phyloP scores from a whole-genome alignment of 2,888 invertebrate species.

The Adela reaumurella region DNA sequence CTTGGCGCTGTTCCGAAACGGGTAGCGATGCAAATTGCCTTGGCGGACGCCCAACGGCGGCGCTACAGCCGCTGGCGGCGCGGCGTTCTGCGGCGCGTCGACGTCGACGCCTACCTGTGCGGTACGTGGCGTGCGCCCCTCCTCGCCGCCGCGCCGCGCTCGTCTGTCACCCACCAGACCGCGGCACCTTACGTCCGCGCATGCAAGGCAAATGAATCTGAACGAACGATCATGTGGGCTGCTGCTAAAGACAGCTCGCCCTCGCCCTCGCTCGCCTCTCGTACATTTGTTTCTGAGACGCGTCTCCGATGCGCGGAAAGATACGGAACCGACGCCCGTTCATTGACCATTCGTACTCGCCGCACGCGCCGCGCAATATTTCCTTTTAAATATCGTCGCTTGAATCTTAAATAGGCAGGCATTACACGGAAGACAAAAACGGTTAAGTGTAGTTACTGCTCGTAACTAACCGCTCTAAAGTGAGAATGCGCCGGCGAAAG shows the following conservation, averaged over 20 bases:
- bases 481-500: too few relatives aligned
- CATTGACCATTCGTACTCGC: neutral
- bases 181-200: neutral
- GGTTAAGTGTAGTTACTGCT: too few relatives aligned
- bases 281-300: neutral
- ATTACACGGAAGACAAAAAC: too few relatives aligned
- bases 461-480: too few relatives aligned
- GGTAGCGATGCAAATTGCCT: slow-evolving; percentile 57
- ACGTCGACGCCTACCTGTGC: neutral
- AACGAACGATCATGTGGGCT: neutral
- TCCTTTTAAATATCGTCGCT: slow-evolving; percentile 47
- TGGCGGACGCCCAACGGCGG: slow-evolving; percentile 52
- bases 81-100: slow-evolving; percentile 23
- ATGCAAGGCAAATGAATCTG: neutral
- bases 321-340: neutral
- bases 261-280: neutral
- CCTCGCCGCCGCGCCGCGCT: neutral
- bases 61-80: slow-evolving; percentile 32
- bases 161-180: neutral
- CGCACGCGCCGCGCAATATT: slow-evolving; percentile 30
- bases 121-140: too few relatives aligned
- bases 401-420: slow-evolving; percentile 36
- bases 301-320: neutral
- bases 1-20: slow-evolving; percentile 57
- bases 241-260: neutral